Conservation (phyloP, 1,140 invertebrate species). For the Hydropsyche tenuis region DNA sequence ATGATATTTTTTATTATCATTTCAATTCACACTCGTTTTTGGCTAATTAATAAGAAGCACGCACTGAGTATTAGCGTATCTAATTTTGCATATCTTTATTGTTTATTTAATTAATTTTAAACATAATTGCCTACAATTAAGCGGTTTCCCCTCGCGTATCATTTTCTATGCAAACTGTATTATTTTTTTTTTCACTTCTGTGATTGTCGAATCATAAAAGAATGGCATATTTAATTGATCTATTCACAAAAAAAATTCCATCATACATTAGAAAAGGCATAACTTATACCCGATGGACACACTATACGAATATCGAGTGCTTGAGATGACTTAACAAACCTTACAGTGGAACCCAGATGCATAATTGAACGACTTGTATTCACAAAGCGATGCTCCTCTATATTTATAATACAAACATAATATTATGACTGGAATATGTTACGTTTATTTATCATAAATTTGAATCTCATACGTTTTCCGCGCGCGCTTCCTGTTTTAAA, state of each 20-base stretch:
- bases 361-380: constrained; percentile 40
- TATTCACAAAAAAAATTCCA: too few relatives aligned
- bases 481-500: constrained; percentile 38
- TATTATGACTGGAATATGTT: constrained; percentile 49
- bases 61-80: constrained; percentile 18
- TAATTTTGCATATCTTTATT: constrained; percentile 38
- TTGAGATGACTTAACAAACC: too few relatives aligned
- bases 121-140: constrained; percentile 40
- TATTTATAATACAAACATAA: constrained; percentile 46
- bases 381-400: constrained; percentile 18
- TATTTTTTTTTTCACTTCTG: too few relatives aligned
- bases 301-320: too few relatives aligned
- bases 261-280: too few relatives aligned
- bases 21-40: not conserved
- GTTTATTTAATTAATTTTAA: constrained; percentile 44
- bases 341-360: not conserved
- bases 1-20: not conserved
- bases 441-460: constrained; percentile 46
- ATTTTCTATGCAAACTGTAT: not conserved
- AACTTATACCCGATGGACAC: too few relatives aligned
- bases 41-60: constrained; percentile 27
- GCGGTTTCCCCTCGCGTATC: constrained; percentile 3
- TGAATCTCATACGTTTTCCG: constrained; percentile 45
- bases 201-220: too few relatives aligned
- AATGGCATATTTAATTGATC: too few relatives aligned